A percentile compares a stretch with the other conserved stretches of the same genome.
Conservation (phyloP, 2,113 vertebrate species). For the Platysternon megacephalum region DNA sequence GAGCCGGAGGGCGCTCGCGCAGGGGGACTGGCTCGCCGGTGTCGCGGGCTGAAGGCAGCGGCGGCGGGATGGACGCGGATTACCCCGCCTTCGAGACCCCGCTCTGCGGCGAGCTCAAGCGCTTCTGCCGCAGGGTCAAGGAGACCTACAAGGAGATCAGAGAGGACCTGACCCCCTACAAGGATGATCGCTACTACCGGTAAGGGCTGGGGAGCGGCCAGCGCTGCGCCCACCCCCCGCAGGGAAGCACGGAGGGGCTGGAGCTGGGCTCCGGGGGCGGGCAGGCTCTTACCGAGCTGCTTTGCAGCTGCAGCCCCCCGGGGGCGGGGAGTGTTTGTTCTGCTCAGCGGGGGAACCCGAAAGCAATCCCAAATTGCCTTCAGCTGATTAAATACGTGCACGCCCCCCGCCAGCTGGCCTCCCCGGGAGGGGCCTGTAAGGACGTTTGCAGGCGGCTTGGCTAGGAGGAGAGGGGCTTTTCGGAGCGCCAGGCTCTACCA, state of each 20-base stretch:
- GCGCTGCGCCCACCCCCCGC: no score
- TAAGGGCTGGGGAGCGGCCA: conserved; percentile 46
- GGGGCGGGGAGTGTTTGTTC: no score
- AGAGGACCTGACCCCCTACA: conserved; percentile 90
- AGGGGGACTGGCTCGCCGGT: background rate
- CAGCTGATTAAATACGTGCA: no score
- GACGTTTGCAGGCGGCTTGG: background rate
- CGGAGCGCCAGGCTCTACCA: background rate
- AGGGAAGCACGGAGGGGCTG: no score
- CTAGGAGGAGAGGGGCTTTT: no score
- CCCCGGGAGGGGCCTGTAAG: no score
- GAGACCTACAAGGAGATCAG: conserved; percentile 89
- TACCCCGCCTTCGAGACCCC: conserved; percentile 87
- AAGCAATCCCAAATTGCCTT: no score
- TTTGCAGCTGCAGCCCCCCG: no score
- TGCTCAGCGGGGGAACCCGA: no score
- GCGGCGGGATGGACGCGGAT: conserved; percentile 84
- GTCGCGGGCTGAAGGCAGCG: conserved; percentile 22
- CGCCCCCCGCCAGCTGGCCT: no score
- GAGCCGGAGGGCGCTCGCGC: background rate
- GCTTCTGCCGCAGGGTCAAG: conserved; percentile 86
- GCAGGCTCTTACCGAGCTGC: no score
- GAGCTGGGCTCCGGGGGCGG: background rate
- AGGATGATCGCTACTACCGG: conserved; percentile 94
- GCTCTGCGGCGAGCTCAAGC: conserved; percentile 89